These are phyloP conservation scores for Megalopta genalis DNA, from an alignment of 1,140 invertebrate genomes.

Conservation along the genomic window DNA sequence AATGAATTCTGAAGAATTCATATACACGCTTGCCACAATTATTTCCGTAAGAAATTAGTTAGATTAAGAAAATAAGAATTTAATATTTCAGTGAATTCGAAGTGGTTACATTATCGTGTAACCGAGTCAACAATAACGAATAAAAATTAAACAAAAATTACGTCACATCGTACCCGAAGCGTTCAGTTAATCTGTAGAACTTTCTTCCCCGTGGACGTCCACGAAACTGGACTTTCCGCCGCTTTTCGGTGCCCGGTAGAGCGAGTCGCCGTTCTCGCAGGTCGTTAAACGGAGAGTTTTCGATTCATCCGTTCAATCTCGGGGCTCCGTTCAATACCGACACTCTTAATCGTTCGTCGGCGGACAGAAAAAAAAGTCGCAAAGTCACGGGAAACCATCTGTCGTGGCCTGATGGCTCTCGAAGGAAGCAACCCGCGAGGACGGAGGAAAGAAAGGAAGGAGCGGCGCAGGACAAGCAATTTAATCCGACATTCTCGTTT, in stretches of 20 bases:
- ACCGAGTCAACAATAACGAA: too few species aligned
- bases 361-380: constrained; percentile 49
- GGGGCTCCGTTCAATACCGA: neutral
- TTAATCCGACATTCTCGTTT: constrained; percentile 57
- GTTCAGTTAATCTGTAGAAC: too few species aligned
- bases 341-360: constrained; percentile 45
- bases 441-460: constrained; percentile 21
- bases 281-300: constrained; percentile 21
- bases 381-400: constrained; percentile 47
- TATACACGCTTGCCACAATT: too few species aligned
- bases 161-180: too few species aligned
- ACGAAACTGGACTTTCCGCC: too few species aligned
- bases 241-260: neutral
- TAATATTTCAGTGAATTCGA: too few species aligned
- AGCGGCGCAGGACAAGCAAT: constrained; percentile 56
- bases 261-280: constrained; percentile 15
- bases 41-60: too few species aligned
- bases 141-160: too few species aligned
- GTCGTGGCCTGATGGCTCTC: constrained; percentile 10
- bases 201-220: too few species aligned
- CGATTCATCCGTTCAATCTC: constrained; percentile 39
- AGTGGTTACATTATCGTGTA: too few species aligned
- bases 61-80: too few species aligned
- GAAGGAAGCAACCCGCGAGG: neutral
- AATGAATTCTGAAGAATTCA: too few species aligned